Evolutionary conservation across 2,113 vertebrate species (phyloP).

Genomic region (Oncorhynchus masou): DNA sequence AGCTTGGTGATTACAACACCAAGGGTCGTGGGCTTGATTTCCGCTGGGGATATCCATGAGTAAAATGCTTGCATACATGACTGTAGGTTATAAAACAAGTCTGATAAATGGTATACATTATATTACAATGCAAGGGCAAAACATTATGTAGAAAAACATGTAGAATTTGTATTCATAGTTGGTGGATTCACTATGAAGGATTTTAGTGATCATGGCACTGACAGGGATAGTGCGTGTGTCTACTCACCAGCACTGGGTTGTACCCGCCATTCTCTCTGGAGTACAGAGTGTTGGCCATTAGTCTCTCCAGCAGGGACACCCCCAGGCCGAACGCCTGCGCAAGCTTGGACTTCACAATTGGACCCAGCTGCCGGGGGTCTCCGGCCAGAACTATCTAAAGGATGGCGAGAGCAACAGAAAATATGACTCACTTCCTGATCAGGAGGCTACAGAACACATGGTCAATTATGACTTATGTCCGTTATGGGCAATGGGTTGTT

Average conservation of each 20-base stretch:
- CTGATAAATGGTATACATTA: no score
- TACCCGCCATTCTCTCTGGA: conserved; percentile 81
- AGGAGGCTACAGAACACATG: background rate
- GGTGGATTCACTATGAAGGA: no score
- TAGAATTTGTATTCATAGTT: no score
- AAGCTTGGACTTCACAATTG: conserved; percentile 84
- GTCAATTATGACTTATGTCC: no score
- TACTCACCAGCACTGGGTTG: conserved; percentile 88
- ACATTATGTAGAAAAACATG: no score
- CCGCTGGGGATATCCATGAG: no score
- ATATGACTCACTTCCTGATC: background rate
- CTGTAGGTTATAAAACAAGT: no score
- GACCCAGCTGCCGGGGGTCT: conserved; percentile 92
- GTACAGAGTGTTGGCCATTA: conserved; percentile 82
- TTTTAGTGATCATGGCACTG: no score
- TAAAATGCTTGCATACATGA: no score
- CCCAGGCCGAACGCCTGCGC: conserved; percentile 84
- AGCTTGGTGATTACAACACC: no score
- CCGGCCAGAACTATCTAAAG: conserved; percentile 87
- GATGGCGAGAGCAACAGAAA: background rate
- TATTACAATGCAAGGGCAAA: no score
- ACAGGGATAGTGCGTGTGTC: background rate
- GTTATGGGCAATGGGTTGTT: background rate
- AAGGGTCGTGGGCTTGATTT: no score
- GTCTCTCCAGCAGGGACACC: conserved; percentile 85